These are phyloP conservation scores for Malurus melanocephalus DNA, from an alignment of 2,113 vertebrate species.

Conservation along the genomic window DNA sequence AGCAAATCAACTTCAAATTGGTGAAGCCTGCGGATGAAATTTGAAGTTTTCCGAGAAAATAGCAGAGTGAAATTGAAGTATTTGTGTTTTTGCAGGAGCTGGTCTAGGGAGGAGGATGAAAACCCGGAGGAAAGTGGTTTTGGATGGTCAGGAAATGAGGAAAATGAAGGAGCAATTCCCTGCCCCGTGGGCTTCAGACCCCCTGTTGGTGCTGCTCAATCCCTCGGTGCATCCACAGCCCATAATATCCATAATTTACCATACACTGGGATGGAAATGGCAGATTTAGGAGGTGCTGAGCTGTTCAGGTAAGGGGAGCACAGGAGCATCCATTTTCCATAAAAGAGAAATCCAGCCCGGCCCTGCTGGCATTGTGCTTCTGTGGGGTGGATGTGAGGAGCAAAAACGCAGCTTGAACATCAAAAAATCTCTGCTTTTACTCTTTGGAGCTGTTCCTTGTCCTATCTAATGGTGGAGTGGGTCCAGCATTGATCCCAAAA, in stretches of 20 bases:
- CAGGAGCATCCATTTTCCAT: conserved; percentile 27
- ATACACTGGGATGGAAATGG: neutral
- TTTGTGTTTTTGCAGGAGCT: neutral
- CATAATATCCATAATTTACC: conserved; percentile 1
- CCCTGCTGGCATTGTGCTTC: conserved; percentile 36
- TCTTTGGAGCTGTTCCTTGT: neutral
- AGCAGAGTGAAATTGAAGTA: neutral
- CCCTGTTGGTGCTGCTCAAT: neutral
- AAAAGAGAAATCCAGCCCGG: conserved; percentile 32
- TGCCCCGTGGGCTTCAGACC: fast-evolving
- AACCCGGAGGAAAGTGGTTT: neutral
- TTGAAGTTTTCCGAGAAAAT: neutral
- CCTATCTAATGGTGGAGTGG: fast-evolving
- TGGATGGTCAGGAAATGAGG: neutral
- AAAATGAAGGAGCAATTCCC: neutral
- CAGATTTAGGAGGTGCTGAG: conserved; percentile 31
- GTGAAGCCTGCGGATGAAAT: neutral
- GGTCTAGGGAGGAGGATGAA: neutral
- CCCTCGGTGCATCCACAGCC: neutral
- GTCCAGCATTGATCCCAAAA: neutral
- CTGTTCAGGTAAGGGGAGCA: neutral
- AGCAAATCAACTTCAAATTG: neutral
- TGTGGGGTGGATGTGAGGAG: conserved; percentile 4
- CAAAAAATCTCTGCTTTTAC: neutral
- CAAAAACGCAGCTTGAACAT: neutral